Conservation (phyloP, 1,140 invertebrate genomes). For the Acarapis woodi region DNA sequence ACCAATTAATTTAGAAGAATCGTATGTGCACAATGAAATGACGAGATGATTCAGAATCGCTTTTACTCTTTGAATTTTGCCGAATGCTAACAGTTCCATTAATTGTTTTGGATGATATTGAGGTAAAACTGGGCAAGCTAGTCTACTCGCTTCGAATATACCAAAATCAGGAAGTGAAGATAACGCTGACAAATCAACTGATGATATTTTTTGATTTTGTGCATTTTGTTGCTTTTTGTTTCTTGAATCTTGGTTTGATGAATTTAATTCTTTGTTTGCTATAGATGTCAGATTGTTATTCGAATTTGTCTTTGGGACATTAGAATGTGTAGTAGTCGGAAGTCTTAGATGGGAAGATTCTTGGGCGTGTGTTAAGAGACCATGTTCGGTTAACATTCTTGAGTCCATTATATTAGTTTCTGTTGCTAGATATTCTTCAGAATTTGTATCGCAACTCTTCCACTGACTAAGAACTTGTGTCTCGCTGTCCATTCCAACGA, state of each 20-base stretch:
- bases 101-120: conserved; percentile 97
- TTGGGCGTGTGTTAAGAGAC: conserved; percentile 36
- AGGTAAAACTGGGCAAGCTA: conserved; percentile 84
- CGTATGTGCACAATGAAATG: conserved; percentile 18
- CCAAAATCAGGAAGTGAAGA: conserved; percentile 55
- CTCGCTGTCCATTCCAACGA: conserved; percentile 96
- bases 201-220: conserved; percentile 17
- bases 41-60: conserved; percentile 89
- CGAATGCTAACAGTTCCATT: conserved; percentile 93
- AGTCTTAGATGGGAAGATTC: conserved; percentile 33
- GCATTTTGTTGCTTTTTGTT: not conserved
- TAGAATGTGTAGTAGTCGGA: conserved; percentile 23
- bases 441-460: conserved; percentile 26
- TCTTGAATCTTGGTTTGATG: not conserved
- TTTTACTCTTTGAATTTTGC: conserved; percentile 88
- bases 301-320: not conserved
- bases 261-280: not conserved
- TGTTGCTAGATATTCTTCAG: not conserved
- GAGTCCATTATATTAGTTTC: conserved; percentile 23
- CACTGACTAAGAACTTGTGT: conserved; percentile 99
- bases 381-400: conserved; percentile 43
- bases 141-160: conserved; percentile 77
- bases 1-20: conserved; percentile 4
- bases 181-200: no score
- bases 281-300: not conserved